A percentile compares a stretch with the other conserved stretches of the same genome.
These are phyloP conservation scores for Babyrousa celebensis DNA, from an alignment of 2,797 vertebrate genomes.

Conservation along the genomic window DNA sequence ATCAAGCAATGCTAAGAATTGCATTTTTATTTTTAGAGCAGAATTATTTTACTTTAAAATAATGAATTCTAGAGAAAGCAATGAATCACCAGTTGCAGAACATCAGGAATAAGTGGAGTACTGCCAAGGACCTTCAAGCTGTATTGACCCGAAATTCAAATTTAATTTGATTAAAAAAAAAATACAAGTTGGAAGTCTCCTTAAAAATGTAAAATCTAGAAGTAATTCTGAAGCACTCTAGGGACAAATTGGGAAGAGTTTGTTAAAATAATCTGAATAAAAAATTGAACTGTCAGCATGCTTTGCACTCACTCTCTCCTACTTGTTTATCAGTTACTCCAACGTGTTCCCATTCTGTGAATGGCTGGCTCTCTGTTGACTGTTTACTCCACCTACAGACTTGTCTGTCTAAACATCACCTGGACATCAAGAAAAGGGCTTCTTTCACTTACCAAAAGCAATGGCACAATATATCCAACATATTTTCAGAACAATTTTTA, in stretches of 20 bases:
- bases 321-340: background rate
- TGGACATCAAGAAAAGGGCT: background rate
- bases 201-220: slow-evolving; percentile 22
- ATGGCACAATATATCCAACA: background rate
- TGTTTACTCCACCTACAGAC: background rate
- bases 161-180: slow-evolving; percentile 23
- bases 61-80: background rate
- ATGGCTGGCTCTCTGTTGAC: background rate
- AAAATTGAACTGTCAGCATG: background rate
- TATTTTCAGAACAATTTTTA: background rate
- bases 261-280: background rate
- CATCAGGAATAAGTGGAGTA: background rate
- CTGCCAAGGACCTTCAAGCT: background rate
- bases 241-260: background rate
- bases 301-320: background rate
- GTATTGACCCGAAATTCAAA: background rate
- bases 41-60: slow-evolving; percentile 35
- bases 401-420: background rate
- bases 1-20: background rate
- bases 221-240: background rate
- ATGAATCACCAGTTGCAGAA: background rate
- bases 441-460: background rate
- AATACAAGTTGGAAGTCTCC: background rate
- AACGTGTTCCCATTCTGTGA: background rate
- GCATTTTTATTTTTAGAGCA: background rate